A percentile compares a stretch with the other conserved stretches of the same genome.
Conservation (phyloP, 1,140 invertebrate genomes). For the Trichonephila inaurata region DNA sequence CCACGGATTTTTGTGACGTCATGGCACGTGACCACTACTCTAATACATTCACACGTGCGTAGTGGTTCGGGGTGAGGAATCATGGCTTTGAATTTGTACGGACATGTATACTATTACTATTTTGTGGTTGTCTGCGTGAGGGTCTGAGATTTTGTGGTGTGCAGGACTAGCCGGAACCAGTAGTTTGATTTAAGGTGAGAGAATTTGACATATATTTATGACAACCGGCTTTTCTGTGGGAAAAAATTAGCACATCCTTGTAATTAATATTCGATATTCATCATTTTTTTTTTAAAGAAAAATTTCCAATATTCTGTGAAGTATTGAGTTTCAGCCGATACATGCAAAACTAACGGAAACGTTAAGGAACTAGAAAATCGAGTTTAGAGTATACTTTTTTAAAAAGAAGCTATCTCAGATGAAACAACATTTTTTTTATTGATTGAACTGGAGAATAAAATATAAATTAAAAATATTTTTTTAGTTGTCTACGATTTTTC, state of each 20-base stretch:
- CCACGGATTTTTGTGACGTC: conserved; percentile 65
- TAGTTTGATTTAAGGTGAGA: background rate
- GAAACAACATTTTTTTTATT: no score
- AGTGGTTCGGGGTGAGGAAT: conserved; percentile 12
- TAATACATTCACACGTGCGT: conserved; percentile 62
- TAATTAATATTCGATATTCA: background rate
- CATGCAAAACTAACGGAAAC: no score
- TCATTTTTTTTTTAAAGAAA: background rate
- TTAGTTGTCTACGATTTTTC: no score
- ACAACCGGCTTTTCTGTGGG: background rate
- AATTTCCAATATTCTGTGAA: background rate
- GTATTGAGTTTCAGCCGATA: no score
- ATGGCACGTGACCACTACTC: conserved; percentile 61
- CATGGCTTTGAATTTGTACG: conserved; percentile 44
- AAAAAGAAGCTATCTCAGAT: no score
- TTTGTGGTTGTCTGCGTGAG: background rate
- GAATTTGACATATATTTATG: conserved; percentile 12
- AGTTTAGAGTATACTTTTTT: no score
- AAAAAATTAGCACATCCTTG: background rate
- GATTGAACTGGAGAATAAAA: no score
- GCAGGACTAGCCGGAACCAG: background rate
- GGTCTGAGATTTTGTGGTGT: conserved; percentile 26
- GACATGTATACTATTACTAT: conserved; percentile 28
- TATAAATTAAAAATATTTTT: no score
- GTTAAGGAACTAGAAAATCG: no score